Conservation (phyloP, 2,797 vertebrate genomes). For the Mus minutoides region DNA sequence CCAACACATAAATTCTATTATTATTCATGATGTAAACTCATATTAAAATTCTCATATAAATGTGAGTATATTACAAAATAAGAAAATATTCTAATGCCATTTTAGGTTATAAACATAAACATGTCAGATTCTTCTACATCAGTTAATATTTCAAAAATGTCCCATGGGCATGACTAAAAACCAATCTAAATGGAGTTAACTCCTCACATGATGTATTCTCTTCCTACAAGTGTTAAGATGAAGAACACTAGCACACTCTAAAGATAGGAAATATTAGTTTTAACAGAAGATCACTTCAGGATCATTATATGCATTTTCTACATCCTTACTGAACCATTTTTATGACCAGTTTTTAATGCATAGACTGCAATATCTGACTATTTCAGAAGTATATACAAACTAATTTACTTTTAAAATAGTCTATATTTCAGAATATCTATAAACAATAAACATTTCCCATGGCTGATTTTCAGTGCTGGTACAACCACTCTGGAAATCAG, state of each 20-base stretch:
- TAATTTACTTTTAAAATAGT: neutral
- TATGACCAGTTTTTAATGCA: neutral
- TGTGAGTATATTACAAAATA: neutral
- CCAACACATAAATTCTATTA: too few relatives aligned
- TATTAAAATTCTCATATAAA: neutral
- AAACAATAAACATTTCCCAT: neutral
- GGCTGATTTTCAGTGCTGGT: neutral
- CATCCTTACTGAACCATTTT: neutral
- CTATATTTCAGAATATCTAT: neutral
- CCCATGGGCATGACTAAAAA: neutral
- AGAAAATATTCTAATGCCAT: neutral
- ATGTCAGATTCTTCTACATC: neutral
- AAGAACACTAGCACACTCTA: neutral
- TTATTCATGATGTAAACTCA: neutral
- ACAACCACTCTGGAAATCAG: too few relatives aligned
- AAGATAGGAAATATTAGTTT: conserved; percentile 34
- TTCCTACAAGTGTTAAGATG: neutral
- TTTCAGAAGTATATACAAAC: conserved; percentile 5
- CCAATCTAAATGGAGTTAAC: neutral
- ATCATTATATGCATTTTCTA: conserved; percentile 54
- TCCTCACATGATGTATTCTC: neutral
- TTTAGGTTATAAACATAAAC: neutral
- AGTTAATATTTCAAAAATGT: neutral
- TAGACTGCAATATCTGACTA: neutral
- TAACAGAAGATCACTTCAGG: neutral